Conservation (phyloP, 2,797 vertebrate species). For the Varecia variegata region DNA sequence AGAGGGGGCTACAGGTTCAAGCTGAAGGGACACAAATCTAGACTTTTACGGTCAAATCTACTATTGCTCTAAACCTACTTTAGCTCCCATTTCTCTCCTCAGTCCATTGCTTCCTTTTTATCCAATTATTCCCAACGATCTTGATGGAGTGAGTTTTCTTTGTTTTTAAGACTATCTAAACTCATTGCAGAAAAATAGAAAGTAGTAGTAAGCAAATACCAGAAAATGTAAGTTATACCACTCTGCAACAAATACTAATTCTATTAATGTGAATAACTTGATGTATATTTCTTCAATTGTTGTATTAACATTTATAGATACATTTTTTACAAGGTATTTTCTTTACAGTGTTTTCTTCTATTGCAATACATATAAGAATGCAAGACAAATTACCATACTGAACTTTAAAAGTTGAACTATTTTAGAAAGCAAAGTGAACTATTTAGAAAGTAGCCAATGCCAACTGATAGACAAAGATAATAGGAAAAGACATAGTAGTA, state of each 20-base stretch:
- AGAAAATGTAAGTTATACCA: background rate
- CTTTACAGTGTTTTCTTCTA: background rate
- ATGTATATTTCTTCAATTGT: background rate
- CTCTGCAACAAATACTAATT: background rate
- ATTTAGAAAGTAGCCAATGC: constrained; percentile 20
- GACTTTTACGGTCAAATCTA: background rate
- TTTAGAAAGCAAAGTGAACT: constrained; percentile 46
- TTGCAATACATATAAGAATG: background rate
- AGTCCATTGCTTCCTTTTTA: background rate
- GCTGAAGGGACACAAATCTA: background rate
- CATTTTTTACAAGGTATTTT: background rate
- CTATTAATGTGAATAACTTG: background rate
- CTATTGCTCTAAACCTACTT: background rate
- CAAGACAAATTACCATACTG: background rate
- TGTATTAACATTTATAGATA: background rate
- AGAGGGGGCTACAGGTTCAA: background rate
- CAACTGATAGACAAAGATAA: background rate
- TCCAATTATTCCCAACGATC: background rate
- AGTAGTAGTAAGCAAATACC: background rate
- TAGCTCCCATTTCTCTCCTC: background rate
- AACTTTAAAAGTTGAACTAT: background rate
- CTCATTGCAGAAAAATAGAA: constrained; percentile 3
- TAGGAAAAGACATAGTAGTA: background rate
- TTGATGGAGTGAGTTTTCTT: background rate
- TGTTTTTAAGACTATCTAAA: background rate